phyloP scores from a whole-genome alignment of 1,140 invertebrate species.

The Danaus melanippus region DNA sequence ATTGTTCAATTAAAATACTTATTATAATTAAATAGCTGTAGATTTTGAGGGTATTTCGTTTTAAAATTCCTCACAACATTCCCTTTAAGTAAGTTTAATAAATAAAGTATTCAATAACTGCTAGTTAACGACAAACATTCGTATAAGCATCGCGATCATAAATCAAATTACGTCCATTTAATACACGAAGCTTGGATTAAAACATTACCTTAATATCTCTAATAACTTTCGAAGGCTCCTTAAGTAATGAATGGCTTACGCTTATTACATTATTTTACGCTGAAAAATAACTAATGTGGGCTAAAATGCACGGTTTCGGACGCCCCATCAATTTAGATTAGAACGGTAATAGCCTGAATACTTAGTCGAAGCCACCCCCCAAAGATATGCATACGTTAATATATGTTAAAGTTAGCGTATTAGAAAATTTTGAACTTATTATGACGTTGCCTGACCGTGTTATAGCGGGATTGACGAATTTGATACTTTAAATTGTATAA shows the following conservation, averaged over 20 bases:
- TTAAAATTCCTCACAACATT: no score
- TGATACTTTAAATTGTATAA: conserved; percentile 31
- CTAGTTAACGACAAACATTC: no score
- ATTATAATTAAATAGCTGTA: no score
- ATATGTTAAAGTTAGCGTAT: conserved; percentile 64
- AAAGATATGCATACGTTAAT: conserved; percentile 53
- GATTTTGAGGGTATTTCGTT: no score
- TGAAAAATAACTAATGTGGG: conserved; percentile 65
- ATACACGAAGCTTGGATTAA: no score
- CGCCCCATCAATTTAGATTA: conserved; percentile 71
- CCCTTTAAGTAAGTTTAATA: no score
- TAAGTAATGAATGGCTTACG: conserved; percentile 61
- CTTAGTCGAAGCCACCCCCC: conserved; percentile 44
- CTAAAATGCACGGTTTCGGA: conserved; percentile 60
- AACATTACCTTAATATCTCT: conserved; percentile 1
- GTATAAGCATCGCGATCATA: no score
- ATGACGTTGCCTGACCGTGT: conserved; percentile 54
- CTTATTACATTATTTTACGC: conserved; percentile 67
- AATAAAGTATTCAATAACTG: no score
- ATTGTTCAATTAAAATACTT: no score
- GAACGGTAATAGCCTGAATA: conserved; percentile 53
- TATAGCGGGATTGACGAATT: conserved; percentile 21
- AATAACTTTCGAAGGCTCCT: conserved; percentile 22
- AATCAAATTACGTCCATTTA: no score
- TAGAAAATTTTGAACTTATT: conserved; percentile 69